phyloP scores from a whole-genome alignment of 2,888 invertebrate genomes.

The Hydrotaea diabolus region DNA sequence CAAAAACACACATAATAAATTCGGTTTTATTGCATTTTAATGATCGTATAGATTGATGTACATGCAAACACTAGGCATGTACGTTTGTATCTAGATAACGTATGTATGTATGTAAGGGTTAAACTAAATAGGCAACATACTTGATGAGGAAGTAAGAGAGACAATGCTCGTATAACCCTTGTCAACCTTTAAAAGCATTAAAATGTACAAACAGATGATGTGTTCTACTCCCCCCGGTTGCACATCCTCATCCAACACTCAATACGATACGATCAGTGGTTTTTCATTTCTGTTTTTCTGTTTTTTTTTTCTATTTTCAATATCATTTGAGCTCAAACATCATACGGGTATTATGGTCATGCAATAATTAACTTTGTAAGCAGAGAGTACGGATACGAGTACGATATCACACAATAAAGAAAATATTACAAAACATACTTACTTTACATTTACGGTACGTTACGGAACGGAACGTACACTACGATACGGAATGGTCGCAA shows the following conservation, averaged over 20 bases:
- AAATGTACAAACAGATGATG: not conserved
- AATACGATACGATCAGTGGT: not conserved
- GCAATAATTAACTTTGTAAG: slow-evolving; percentile 33
- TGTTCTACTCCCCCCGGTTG: slow-evolving; percentile 25
- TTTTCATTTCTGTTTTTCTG: no score
- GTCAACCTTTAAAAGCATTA: slow-evolving; percentile 32
- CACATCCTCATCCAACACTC: slow-evolving; percentile 35
- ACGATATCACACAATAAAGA: slow-evolving; percentile 5
- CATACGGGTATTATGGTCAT: slow-evolving; percentile 28
- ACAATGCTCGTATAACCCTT: slow-evolving; percentile 35
- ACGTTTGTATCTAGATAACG: not conserved
- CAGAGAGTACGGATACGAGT: slow-evolving; percentile 18
- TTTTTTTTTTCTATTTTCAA: not conserved
- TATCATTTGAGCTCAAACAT: slow-evolving; percentile 22
- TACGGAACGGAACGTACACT: no score
- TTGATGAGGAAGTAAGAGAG: slow-evolving; percentile 13
- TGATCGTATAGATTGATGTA: not conserved
- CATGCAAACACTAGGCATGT: not conserved
- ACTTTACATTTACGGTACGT: slow-evolving; percentile 18
- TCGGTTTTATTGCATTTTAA: slow-evolving; percentile 41
- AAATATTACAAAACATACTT: slow-evolving; percentile 29
- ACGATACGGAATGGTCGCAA: not conserved
- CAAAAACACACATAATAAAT: slow-evolving; percentile 36
- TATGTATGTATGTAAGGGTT: slow-evolving; percentile 9
- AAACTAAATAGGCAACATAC: slow-evolving; percentile 25